Evolutionary conservation across 2,888 invertebrate species (phyloP), one percentile per base, ranked within the genome.

Genomic region (Drosophila quasianomalipes): DNA sequence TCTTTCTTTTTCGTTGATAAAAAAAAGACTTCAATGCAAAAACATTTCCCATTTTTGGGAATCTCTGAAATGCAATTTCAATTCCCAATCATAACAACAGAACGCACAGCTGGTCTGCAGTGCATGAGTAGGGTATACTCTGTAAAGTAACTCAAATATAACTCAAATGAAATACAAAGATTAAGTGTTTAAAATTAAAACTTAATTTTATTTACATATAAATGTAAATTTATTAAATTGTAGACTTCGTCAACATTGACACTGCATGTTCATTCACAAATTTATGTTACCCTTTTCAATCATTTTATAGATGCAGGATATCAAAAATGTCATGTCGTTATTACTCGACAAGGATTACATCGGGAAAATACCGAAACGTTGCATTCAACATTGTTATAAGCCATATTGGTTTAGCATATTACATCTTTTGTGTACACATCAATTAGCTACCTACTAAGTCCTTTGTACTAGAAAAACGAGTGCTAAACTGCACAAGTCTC

Each of bases 11-110:
- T 7, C 35, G 58, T 74, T 41, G 19, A 53, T 31, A 16, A 59
- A 33, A 47, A 63, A 63, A 9, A n/a, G 14, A 57, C 19, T 28
- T 57, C 53, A 62, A 51, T 59, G 31, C 10, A 30, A 37, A 47
- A 58, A 54, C 19, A 65, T 58, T 61, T 52, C 39, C 39, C 6
- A 0, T 12, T 44, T 64, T 51, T 53, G 14, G 47, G 30, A 51
- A 37, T 49, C 31, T 66, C 41, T 70, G 51, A 39, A 59, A 75
- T 55, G 52, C 51, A 19, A 76, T 71, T 76, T 55, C 61, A 55
- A 65, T 55, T 49, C 52, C 19, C 35, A 70, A 70, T 51, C 35
- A 49, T 52, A 61, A 61, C 35, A 35, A 33, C 51, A 39, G 41
- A 26, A n/a, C 31, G 30, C 41, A 19, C 2, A 26, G 16, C 26